phyloP scores from a whole-genome alignment of 2,113 vertebrate species.

The Sinocyclocheilus rhinocerous region DNA sequence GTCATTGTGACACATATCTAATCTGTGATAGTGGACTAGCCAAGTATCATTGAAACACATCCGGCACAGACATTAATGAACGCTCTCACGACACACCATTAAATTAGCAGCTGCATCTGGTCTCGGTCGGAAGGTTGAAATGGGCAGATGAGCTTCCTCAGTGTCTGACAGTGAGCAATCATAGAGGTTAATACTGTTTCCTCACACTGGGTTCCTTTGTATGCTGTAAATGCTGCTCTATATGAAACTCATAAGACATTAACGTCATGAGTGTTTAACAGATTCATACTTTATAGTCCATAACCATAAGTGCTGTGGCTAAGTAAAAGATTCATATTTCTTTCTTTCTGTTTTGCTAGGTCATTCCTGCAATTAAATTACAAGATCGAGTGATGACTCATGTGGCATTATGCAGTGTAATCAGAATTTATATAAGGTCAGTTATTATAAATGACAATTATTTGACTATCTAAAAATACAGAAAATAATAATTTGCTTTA shows the following conservation, averaged over 20 bases:
- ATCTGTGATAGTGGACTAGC: slow-evolving; percentile 19
- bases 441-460: background rate
- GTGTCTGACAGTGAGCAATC: slow-evolving; percentile 10
- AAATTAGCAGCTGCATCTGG: slow-evolving; percentile 41
- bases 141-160: background rate
- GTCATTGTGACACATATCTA: slow-evolving; percentile 32
- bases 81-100: slow-evolving; percentile 47
- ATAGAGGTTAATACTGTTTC: slow-evolving; percentile 8
- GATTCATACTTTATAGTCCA: background rate
- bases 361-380: background rate
- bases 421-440: background rate
- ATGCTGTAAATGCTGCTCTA: background rate
- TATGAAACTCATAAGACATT: background rate
- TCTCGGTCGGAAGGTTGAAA: slow-evolving; percentile 10
- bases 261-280: background rate
- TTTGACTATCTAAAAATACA: background rate
- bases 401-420: background rate
- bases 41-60: slow-evolving; percentile 30
- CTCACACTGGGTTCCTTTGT: background rate
- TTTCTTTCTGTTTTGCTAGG: background rate
- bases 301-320: background rate
- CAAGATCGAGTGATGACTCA: background rate
- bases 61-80: slow-evolving; percentile 38
- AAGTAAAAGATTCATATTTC: background rate
- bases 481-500: no score